Conservation (phyloP, 2,888 invertebrate genomes). For the Dascillus cervinus region DNA sequence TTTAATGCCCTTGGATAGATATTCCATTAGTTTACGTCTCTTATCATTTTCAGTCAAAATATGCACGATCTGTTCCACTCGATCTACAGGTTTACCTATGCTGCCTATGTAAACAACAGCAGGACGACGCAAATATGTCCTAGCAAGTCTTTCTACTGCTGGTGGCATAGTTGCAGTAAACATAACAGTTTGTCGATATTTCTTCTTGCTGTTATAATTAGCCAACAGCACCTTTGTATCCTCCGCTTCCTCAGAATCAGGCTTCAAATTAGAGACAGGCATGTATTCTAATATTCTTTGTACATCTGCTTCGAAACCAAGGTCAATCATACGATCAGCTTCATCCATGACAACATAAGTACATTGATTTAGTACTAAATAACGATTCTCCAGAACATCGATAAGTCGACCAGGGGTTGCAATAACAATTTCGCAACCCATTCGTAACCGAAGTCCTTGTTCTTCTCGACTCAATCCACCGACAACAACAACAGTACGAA, state of each 20-base stretch:
- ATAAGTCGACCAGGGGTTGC: conserved; percentile 99
- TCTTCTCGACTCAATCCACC: conserved; percentile 96
- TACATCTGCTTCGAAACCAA: conserved; percentile 98
- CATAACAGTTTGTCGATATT: conserved; percentile 99
- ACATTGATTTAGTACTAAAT: conserved; percentile 92
- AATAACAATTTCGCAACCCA: conserved; percentile 99
- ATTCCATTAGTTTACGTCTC: conserved; percentile 90
- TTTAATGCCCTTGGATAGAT: conserved; percentile 82
- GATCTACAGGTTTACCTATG: conserved; percentile 90
- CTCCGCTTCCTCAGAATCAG: conserved; percentile 97
- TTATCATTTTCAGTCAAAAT: conserved; percentile 95
- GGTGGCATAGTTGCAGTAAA: conserved; percentile 99
- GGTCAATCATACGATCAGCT: conserved; percentile 99
- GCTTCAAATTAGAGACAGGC: conserved; percentile 97
- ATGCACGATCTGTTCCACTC: conserved; percentile 95
- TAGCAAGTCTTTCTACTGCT: conserved; percentile 91
- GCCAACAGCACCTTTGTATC: conserved; percentile 72
- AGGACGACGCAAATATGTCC: conserved; percentile 89
- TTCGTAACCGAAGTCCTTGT: conserved; percentile 90
- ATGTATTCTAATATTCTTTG: conserved; percentile 96
- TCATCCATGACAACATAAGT: conserved; percentile 95
- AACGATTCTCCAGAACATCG: conserved; percentile 96
- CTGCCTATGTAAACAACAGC: conserved; percentile 96
- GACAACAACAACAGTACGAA: conserved; percentile 96
- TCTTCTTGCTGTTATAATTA: conserved; percentile 93